Evolutionary conservation across 2,797 vertebrate species (phyloP).

Genomic region (Miichthys miiuy): DNA sequence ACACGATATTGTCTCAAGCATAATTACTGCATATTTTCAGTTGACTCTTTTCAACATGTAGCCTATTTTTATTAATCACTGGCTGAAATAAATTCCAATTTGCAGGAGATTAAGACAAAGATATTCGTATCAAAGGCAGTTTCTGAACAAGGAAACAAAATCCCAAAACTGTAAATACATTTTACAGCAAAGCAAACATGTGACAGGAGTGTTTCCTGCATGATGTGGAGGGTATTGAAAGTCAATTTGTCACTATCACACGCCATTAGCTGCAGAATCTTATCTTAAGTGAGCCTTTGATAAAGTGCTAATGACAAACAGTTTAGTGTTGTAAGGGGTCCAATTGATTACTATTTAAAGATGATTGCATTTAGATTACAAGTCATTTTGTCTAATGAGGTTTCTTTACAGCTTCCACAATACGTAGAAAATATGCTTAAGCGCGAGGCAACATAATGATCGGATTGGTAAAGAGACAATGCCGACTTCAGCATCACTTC

Average conservation of each 20-base stretch:
- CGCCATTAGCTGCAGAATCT: conserved; percentile 75
- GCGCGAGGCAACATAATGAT: conserved; percentile 76
- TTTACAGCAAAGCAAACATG: conserved; percentile 46
- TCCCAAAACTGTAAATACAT: conserved; percentile 40
- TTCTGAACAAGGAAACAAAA: conserved; percentile 45
- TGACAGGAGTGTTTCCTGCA: conserved; percentile 47
- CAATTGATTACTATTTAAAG: conserved; percentile 85
- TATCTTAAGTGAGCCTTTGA: conserved; percentile 79
- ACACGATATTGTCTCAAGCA: conserved; percentile 52
- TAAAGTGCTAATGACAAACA: conserved; percentile 83
- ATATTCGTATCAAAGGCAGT: conserved; percentile 31
- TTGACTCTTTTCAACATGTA: conserved; percentile 46
- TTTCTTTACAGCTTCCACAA: conserved; percentile 73
- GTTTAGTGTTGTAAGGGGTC: conserved; percentile 76
- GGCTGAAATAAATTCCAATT: conserved; percentile 54
- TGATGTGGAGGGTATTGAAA: conserved; percentile 70
- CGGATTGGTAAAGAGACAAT: conserved; percentile 80
- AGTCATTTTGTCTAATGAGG: conserved; percentile 81
- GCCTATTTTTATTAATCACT: conserved; percentile 56
- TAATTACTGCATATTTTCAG: conserved; percentile 63
- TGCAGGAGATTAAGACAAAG: conserved; percentile 47
- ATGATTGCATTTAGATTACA: conserved; percentile 80
- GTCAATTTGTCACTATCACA: conserved; percentile 81
- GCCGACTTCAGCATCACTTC: conserved; percentile 73
- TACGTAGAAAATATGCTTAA: conserved; percentile 80